Conservation (phyloP, 1,140 invertebrate genomes). For the Thaumetopoea pityocampa region DNA sequence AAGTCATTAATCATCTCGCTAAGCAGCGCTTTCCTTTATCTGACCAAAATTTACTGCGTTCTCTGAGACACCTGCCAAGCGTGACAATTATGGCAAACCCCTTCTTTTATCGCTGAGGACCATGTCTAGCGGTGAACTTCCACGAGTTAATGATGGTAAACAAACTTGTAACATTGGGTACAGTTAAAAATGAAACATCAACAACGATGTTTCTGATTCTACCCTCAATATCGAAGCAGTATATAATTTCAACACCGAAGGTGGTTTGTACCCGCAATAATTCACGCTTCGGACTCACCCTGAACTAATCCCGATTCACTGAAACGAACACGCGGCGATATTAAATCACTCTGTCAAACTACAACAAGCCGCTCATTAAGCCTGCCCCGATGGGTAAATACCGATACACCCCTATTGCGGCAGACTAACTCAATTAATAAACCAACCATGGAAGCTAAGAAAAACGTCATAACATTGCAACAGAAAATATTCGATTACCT, state of each 20-base stretch:
- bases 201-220: constrained; percentile 6
- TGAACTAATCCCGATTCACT: constrained; percentile 57
- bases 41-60: too few species aligned
- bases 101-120: too few species aligned
- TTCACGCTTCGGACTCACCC: constrained; percentile 39
- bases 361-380: constrained; percentile 62
- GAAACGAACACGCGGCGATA: constrained; percentile 56
- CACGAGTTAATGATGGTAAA: too few species aligned
- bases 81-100: too few species aligned
- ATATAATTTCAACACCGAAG: constrained; percentile 14
- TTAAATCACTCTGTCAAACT: constrained; percentile 71
- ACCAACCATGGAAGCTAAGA: constrained; percentile 23
- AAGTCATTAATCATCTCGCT: too few species aligned
- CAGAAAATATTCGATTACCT: constrained; percentile 18
- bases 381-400: constrained; percentile 40
- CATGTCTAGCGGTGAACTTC: too few species aligned
- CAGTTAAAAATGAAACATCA: too few species aligned
- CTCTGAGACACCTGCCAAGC: too few species aligned
- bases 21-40: too few species aligned
- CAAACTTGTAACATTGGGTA: too few species aligned
- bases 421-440: constrained; percentile 47
- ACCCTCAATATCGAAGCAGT: constrained; percentile 11
- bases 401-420: constrained; percentile 43
- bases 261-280: constrained; percentile 39
- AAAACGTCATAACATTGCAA: constrained; percentile 22